phyloP scores from a whole-genome alignment of 2,113 vertebrate species.

The Taxidea taxus region DNA sequence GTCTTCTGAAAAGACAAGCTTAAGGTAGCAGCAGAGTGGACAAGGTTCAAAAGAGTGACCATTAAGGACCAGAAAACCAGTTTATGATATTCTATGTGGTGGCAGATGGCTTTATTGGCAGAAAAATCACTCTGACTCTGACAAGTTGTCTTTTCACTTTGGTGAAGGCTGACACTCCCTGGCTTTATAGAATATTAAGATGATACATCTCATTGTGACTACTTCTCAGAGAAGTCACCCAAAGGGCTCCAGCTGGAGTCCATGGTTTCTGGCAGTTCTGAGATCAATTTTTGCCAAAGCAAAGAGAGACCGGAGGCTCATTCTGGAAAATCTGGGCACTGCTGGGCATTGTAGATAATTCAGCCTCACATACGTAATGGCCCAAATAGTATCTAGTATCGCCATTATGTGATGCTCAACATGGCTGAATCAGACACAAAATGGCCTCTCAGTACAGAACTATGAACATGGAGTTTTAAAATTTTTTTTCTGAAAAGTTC shows the following conservation, averaged over 20 bases:
- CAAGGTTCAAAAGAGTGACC: background rate
- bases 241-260: background rate
- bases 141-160: background rate
- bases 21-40: background rate
- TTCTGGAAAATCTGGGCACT: background rate
- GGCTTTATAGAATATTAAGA: background rate
- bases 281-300: conserved; percentile 35
- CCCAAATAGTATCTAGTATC: conserved; percentile 46
- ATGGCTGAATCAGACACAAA: conserved; percentile 15
- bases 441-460: conserved; percentile 45
- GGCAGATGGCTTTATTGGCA: background rate
- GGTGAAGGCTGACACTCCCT: background rate
- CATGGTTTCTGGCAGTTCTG: background rate
- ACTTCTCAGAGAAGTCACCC: background rate
- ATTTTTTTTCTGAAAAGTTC: conserved; percentile 30
- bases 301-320: conserved; percentile 17
- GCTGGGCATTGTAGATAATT: conserved; percentile 15
- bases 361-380: background rate
- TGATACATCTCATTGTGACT: background rate
- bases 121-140: background rate
- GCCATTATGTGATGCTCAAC: conserved; percentile 45
- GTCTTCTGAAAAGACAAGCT: background rate
- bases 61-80: background rate
- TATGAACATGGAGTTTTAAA: conserved; percentile 7
- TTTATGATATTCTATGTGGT: background rate